phyloP scores from a whole-genome alignment of 1,140 invertebrate genomes.

The Drosophila bocki region DNA sequence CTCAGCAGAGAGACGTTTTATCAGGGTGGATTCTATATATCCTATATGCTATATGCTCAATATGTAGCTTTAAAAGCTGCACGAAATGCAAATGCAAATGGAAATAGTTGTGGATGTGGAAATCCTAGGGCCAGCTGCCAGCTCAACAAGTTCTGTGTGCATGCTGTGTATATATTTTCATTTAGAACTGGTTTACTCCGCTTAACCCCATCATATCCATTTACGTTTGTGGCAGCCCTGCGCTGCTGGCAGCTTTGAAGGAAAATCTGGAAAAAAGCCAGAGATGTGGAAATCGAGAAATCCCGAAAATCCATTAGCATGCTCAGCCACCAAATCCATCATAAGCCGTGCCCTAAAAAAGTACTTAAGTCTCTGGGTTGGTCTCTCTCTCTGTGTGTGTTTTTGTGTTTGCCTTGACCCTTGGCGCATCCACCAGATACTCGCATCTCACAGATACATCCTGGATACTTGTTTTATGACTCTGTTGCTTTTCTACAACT shows the following conservation, averaged over 20 bases:
- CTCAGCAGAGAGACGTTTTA: conserved; percentile 45
- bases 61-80: conserved; percentile 34
- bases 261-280: conserved; percentile 16
- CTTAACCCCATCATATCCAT: conserved; percentile 70
- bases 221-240: conserved; percentile 57
- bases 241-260: conserved; percentile 44
- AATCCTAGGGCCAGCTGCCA: conserved; percentile 49
- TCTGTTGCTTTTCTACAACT: conserved; percentile 74
- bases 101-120: conserved; percentile 8
- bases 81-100: conserved; percentile 65
- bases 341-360: conserved; percentile 58
- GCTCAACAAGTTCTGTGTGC: conserved; percentile 69
- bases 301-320: conserved; percentile 73
- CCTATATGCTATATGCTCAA: background rate
- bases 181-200: conserved; percentile 71
- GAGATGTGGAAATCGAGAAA: conserved; percentile 10
- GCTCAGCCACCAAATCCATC: conserved; percentile 75
- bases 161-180: conserved; percentile 49
- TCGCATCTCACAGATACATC: conserved; percentile 35
- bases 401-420: conserved; percentile 72
- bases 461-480: conserved; percentile 82
- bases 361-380: conserved; percentile 51
- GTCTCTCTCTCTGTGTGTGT: background rate
- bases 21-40: conserved; percentile 57
- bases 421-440: conserved; percentile 23